These are phyloP conservation scores for Cyprinella venusta DNA, from an alignment of 2,797 vertebrate species.

Conservation along the genomic window DNA sequence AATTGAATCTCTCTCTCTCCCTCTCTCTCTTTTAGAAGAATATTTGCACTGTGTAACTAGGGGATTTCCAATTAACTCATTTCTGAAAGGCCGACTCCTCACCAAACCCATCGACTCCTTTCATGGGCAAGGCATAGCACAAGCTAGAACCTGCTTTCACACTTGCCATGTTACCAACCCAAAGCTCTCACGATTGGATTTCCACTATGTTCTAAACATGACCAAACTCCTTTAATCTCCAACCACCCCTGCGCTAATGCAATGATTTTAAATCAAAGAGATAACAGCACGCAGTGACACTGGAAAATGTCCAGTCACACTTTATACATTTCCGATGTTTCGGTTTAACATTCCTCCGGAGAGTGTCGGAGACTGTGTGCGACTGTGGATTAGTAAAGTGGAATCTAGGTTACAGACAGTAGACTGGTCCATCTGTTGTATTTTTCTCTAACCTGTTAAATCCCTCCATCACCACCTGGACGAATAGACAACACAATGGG, in stretches of 20 bases:
- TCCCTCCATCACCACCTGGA: slow-evolving; percentile 9
- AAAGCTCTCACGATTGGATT: slow-evolving; percentile 20
- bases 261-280: slow-evolving; percentile 2
- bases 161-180: slow-evolving; percentile 62
- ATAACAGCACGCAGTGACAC: slow-evolving; percentile 22
- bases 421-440: slow-evolving; percentile 81
- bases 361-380: slow-evolving; percentile 27
- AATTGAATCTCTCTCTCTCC: neutral
- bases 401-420: slow-evolving; percentile 81
- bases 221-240: slow-evolving; percentile 10
- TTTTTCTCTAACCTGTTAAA: slow-evolving; percentile 62
- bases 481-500: slow-evolving; percentile 25
- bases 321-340: slow-evolving; percentile 19
- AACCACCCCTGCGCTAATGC: neutral
- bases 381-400: slow-evolving; percentile 75
- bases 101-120: slow-evolving; percentile 18
- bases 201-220: slow-evolving; percentile 9
- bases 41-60: slow-evolving; percentile 82
- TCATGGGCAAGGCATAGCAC: slow-evolving; percentile 50
- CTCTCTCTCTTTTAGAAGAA: slow-evolving; percentile 63
- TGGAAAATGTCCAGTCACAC: neutral
- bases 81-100: slow-evolving; percentile 74
- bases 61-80: slow-evolving; percentile 87
- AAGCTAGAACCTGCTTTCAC: slow-evolving; percentile 69
- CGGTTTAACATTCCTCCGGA: slow-evolving; percentile 19